Base-by-base conservation (phyloP, 2,797 vertebrate genomes). In the Chaetophractus vellerosus region DNA sequence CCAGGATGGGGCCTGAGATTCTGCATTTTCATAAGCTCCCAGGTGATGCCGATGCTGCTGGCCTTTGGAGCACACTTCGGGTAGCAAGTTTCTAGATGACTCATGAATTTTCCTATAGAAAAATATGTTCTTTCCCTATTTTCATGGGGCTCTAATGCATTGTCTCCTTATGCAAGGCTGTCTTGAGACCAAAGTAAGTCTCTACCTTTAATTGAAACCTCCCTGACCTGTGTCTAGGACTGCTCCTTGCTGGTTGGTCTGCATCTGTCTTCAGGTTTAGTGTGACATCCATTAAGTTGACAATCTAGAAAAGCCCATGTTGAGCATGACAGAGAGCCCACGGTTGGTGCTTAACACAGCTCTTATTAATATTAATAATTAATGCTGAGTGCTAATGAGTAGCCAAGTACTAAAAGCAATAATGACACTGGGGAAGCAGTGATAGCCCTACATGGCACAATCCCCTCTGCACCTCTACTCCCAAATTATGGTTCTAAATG, bases 401-500 rank as follows among this genome's bases (percentile, higher is more conserved):
- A 92, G 78, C 71, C 21, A 21, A 45, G 48, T 80, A 85, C 61
- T 78, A 83, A 71, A 55, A 68, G 75, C 38, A 87, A 92, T 61
- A 76, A 87, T 41, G 86, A 85, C 83, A 92, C 33, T 0, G 0
- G 84, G 75, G 64, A 96, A 96, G 95, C 41, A 91, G 24, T 45
- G 33, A 87, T 52, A 45, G 68, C 28, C 48, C 90, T 87, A 50
- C 61, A 2, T 14, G 21, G 45, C 26, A 71, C 45, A 48, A 66
- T 66, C 38, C 75, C 31, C 68, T 93, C 52, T 64, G 16, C 74
- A 59, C 15, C 28, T 55, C 52, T 28, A 24, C 10, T 3, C 66
- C 76, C 55, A 96, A 95, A 97, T 95, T 93, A 95, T 9, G 0
- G 88, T 66, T 88, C 91, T 55, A 95, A 95, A 93, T 79, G 93